These are phyloP conservation scores for Delphinapterus leucas DNA, from an alignment of 2,113 vertebrate species.

Conservation along the genomic window DNA sequence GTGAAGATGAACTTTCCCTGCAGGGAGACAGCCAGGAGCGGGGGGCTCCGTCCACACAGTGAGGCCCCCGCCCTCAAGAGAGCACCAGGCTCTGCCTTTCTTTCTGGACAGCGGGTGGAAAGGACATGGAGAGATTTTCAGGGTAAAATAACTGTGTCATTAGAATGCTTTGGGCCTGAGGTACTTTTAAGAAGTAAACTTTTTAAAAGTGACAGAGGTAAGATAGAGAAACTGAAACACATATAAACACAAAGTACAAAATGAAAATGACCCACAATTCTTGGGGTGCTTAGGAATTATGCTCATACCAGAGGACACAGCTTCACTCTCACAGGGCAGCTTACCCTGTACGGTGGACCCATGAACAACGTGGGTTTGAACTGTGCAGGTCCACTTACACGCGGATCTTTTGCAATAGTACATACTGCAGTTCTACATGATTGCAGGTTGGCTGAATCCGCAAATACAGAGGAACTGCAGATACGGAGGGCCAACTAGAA, in stretches of 20 bases:
- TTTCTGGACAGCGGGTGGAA: constrained; percentile 49
- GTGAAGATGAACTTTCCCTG: neutral
- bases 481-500: neutral
- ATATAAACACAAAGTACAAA: neutral
- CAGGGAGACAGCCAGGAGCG: neutral
- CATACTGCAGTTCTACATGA: neutral
- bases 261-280: constrained; percentile 5
- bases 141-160: neutral
- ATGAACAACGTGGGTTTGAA: neutral
- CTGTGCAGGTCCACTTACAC: neutral
- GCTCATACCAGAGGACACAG: neutral
- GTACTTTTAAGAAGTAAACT: constrained; percentile 7
- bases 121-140: neutral
- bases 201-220: neutral
- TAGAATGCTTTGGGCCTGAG: constrained; percentile 37
- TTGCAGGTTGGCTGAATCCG: neutral
- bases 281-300: neutral
- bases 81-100: constrained; percentile 41
- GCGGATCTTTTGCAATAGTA: neutral
- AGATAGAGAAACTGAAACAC: constrained; percentile 8
- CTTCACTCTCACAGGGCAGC: neutral
- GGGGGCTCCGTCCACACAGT: neutral
- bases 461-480: neutral
- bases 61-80: constrained; percentile 12
- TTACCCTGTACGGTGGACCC: neutral